Evolutionary conservation across 2,888 invertebrate species (phyloP), one percentile per base, ranked within the genome.

Genomic region (Gandaritis pyraliata): DNA sequence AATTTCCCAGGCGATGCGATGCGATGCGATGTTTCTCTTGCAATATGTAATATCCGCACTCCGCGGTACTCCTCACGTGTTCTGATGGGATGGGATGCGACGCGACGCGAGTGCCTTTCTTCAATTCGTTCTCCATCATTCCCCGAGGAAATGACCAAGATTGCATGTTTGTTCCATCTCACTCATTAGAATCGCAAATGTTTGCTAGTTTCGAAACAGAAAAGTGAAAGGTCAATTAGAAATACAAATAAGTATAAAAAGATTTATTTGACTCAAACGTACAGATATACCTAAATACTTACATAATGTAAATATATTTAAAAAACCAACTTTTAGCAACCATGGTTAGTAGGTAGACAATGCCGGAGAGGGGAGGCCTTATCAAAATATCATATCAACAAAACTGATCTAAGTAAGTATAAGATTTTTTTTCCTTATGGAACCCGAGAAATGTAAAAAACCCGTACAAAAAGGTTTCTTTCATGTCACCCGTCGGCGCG

Each of bases 1-100:
- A 39, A 58, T 58, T 51, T 58, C 58, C 58, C 58, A 58, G 51
- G 58, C 51, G 51, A n/a, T n/a, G n/a, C n/a, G n/a, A n/a, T n/a
- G n/a, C n/a, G n/a, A n/a, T n/a, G n/a, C n/a, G n/a, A 46, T 58
- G 38, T 58, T 43, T 50, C 45, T 46, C 15, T 8, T 51, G 51
- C 51, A 46, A 23, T 12, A 39, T 46, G 48, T 49, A 49, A 57
- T 36, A 18, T 57, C 49, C 49, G 49, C 49, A 23, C 36, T 36
- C 43, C 56, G 49, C n/a, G 33, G n/a, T 56, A 16, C 41, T 30
- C 46, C 41, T 41, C 41, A 49, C 45, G 39, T 43, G 13, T 49
- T 36, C 43, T 57, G n/a, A n/a, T n/a, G n/a, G n/a, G n/a, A n/a
- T n/a, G n/a, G n/a, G n/a, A n/a, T n/a, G n/a, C n/a, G n/a, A n/a